These are phyloP conservation scores for Polyommatus iphigenia DNA, from an alignment of 2,888 invertebrate species.

Conservation along the genomic window DNA sequence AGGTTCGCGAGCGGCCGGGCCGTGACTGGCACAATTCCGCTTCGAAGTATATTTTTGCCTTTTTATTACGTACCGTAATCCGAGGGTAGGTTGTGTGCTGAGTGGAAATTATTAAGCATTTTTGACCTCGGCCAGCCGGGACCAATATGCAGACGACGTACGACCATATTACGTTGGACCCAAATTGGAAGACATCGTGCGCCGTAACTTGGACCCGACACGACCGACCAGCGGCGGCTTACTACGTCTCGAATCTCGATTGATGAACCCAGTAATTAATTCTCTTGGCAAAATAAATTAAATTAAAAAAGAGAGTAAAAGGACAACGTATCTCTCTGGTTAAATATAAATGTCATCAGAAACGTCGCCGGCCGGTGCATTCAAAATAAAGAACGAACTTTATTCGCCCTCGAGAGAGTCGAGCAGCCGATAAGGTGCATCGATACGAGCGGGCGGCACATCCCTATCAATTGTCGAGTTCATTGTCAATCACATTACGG, in stretches of 20 bases:
- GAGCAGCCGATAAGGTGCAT: conserved; percentile 2
- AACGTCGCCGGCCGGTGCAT: not conserved
- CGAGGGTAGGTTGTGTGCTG: conserved; percentile 40
- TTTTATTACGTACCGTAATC: conserved; percentile 64
- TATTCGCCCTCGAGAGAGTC: conserved; percentile 3
- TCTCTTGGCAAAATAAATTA: not conserved
- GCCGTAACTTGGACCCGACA: not conserved
- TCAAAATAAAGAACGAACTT: not conserved
- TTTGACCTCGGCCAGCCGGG: conserved; percentile 12
- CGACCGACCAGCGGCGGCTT: not conserved
- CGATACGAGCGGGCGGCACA: conserved; percentile 17
- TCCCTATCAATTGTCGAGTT: conserved; percentile 34
- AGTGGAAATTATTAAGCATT: conserved; percentile 31
- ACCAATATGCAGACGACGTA: conserved; percentile 7
- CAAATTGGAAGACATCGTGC: conserved; percentile 6
- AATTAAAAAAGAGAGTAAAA: not conserved
- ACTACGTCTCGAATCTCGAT: not conserved
- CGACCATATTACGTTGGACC: not conserved
- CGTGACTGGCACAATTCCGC: conserved; percentile 77
- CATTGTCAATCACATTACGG: conserved; percentile 55
- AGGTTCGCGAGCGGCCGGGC: conserved; percentile 65
- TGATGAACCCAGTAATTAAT: not conserved
- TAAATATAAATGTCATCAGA: not conserved
- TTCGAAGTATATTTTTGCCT: conserved; percentile 71
- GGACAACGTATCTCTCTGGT: not conserved